phyloP scores from a whole-genome alignment of 1,140 invertebrate species.

The Trigoniulus corallinus region DNA sequence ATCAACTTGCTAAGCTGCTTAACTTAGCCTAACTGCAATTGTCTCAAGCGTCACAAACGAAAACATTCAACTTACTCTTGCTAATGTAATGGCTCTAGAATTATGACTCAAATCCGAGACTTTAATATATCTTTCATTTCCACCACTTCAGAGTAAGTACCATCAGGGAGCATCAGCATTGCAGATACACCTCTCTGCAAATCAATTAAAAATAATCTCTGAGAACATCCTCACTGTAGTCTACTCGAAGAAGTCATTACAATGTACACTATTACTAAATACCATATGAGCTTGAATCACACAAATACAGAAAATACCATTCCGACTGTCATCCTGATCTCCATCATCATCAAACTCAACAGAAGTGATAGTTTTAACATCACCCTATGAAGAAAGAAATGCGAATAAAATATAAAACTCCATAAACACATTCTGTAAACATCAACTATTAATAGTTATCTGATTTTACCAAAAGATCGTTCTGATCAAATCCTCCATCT shows the following conservation, averaged over 20 bases:
- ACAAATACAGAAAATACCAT: constrained; percentile 47
- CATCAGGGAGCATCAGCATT: constrained; percentile 70
- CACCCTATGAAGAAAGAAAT: not conserved
- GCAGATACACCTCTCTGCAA: constrained; percentile 57
- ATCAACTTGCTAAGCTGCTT: too few relatives aligned
- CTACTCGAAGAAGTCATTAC: not conserved
- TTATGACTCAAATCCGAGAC: constrained; percentile 82
- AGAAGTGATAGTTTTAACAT: constrained; percentile 20
- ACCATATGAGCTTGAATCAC: constrained; percentile 23
- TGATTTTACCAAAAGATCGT: constrained; percentile 30
- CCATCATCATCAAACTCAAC: constrained; percentile 85
- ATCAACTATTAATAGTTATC: not conserved
- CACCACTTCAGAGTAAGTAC: constrained; percentile 60
- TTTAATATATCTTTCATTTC: constrained; percentile 64
- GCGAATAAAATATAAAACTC: not conserved
- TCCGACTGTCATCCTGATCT: constrained; percentile 71
- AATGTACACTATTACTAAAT: not conserved
- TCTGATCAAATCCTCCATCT: constrained; percentile 72
- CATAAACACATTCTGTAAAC: too few relatives aligned
- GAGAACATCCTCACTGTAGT: not conserved
- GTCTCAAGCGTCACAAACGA: too few relatives aligned
- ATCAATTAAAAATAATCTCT: not conserved
- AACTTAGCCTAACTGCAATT: too few relatives aligned
- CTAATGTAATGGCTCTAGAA: constrained; percentile 75
- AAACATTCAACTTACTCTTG: constrained; percentile 53